Evolutionary conservation across 2,888 invertebrate species (phyloP).

Genomic region (Parelbella ahira): DNA sequence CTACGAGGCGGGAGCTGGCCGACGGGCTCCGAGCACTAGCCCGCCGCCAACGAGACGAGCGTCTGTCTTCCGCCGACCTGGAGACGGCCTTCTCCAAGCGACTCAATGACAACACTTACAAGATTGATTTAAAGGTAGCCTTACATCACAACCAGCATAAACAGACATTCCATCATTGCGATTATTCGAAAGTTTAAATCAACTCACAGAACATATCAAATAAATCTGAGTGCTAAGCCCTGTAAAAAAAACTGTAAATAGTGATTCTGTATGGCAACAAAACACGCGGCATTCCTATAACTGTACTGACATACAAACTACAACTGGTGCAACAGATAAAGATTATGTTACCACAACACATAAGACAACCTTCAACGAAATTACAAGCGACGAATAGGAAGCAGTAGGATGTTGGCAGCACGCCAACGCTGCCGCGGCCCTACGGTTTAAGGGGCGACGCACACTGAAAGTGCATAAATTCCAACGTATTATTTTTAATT

Average conservation of each 20-base stretch:
- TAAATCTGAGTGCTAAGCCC: too few relatives aligned
- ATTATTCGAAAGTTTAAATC: too few relatives aligned
- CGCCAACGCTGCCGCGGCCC: slow-evolving; percentile 10
- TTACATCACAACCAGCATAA: too few relatives aligned
- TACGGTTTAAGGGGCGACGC: not conserved
- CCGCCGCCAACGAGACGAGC: slow-evolving; percentile 60
- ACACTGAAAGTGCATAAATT: not conserved
- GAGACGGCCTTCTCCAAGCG: slow-evolving; percentile 57
- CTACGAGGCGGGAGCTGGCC: slow-evolving; percentile 76
- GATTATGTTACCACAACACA: slow-evolving; percentile 18
- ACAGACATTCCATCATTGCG: too few relatives aligned
- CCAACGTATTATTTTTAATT: too few relatives aligned
- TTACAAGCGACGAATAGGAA: slow-evolving; percentile 16
- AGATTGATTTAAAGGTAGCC: slow-evolving; percentile 64
- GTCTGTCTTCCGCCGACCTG: slow-evolving; percentile 55
- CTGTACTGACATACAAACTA: slow-evolving; percentile 9
- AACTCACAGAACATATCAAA: too few relatives aligned
- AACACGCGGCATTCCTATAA: not conserved
- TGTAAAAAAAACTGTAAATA: too few relatives aligned
- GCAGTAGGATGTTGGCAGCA: slow-evolving; percentile 15
- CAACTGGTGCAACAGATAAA: slow-evolving; percentile 21
- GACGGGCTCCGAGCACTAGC: slow-evolving; percentile 70
- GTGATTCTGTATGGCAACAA: slow-evolving; percentile 9
- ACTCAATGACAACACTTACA: slow-evolving; percentile 61
- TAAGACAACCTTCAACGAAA: slow-evolving; percentile 9